phyloP scores from a whole-genome alignment of 2,113 vertebrate genomes.

The Nothoprocta pentlandii region DNA sequence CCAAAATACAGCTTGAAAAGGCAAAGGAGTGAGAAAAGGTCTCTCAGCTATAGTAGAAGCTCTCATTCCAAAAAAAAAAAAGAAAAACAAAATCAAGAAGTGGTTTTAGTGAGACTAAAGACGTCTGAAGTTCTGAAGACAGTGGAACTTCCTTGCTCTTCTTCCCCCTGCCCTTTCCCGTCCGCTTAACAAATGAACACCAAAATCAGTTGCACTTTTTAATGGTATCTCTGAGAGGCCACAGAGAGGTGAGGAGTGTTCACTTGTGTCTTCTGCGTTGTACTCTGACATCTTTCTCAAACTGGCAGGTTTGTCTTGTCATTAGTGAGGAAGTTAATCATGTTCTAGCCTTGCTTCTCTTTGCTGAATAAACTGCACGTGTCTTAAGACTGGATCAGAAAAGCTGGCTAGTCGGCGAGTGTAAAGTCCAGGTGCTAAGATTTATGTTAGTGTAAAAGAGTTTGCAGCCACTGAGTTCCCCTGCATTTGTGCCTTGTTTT shows the following conservation, averaged over 20 bases:
- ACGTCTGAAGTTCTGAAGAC: not conserved
- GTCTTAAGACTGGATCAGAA: not conserved
- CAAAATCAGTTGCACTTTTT: not conserved
- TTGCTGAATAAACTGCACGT: not conserved
- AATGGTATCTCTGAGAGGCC: not conserved
- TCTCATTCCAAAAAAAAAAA: not conserved
- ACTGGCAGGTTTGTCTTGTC: not conserved
- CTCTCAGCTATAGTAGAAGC: not conserved
- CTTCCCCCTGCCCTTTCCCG: not conserved
- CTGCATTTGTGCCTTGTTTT: not conserved
- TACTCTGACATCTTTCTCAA: not conserved
- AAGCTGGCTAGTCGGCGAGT: not conserved
- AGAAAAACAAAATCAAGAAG: not conserved
- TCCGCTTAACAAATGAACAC: not conserved
- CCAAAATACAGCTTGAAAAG: not conserved
- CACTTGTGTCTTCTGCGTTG: not conserved
- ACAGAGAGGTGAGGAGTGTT: not conserved
- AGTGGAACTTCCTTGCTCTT: not conserved
- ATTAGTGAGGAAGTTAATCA: not conserved
- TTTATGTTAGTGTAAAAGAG: not conserved
- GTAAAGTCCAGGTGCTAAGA: not conserved
- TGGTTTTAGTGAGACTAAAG: not conserved
- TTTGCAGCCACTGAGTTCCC: not conserved
- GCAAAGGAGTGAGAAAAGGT: not conserved
- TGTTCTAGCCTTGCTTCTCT: not conserved